These are phyloP conservation scores for Brachyptera putata DNA, from an alignment of 2,888 invertebrate genomes.

Conservation along the genomic window DNA sequence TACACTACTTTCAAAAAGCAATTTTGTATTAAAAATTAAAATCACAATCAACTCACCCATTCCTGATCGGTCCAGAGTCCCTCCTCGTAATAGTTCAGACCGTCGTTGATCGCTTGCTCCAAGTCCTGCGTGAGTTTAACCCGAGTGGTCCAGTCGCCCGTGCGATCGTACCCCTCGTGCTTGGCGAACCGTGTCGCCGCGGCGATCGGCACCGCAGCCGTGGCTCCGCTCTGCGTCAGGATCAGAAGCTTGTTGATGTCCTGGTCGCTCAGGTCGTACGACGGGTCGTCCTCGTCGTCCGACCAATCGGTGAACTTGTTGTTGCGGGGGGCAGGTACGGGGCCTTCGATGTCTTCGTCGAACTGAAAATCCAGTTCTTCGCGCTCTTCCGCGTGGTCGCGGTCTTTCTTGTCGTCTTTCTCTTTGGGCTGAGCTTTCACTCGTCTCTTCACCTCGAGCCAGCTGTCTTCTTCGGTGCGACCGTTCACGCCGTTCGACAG, in stretches of 20 bases:
- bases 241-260: conserved; percentile 93
- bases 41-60: conserved; percentile 44
- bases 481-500: not conserved
- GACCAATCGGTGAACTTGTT: conserved; percentile 79
- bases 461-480: conserved; percentile 47
- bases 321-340: conserved; percentile 68
- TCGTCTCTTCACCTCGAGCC: conserved; percentile 55
- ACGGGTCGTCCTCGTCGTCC: conserved; percentile 65
- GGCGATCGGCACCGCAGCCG: conserved; percentile 36
- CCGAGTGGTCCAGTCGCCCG: conserved; percentile 83
- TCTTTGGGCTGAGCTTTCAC: conserved; percentile 40
- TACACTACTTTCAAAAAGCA: too few relatives aligned
- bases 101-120: conserved; percentile 93
- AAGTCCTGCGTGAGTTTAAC: conserved; percentile 94
- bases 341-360: conserved; percentile 86
- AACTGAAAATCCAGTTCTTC: conserved; percentile 96
- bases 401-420: conserved; percentile 34
- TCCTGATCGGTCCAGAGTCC: conserved; percentile 77
- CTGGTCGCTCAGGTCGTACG: conserved; percentile 85
- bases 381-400: conserved; percentile 44
- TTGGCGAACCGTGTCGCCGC: conserved; percentile 58
- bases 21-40: not conserved
- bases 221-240: conserved; percentile 70
- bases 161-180: conserved; percentile 86
- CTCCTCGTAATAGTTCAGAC: conserved; percentile 93